Evolutionary conservation across 2,113 vertebrate species (phyloP), one percentile per base, ranked within the genome.

Genomic region (Dromaius novaehollandiae): DNA sequence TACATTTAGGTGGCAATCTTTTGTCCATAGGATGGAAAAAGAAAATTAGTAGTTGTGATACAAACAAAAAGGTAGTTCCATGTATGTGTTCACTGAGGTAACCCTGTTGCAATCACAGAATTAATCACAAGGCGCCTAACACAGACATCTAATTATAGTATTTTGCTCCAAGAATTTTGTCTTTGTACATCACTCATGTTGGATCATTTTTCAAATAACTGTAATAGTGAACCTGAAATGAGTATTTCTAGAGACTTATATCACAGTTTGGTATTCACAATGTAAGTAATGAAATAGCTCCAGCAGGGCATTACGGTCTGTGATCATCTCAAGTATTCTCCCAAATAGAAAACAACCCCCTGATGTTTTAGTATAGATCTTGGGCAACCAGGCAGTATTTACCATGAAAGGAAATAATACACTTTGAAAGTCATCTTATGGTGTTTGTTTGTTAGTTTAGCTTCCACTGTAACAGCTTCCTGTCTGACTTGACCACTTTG

Each of bases 401-500:
- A 81, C 60, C 26, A 18, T 18, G 17, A 91, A 80, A 93, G 53
- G 26, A 16, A 77, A 58, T 66, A 88, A 46, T 46, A 74, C 44
- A 38, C 42, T 92, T 40, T 58, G 65, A 71, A 93, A 95, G 25
- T 58, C 46, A 25, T 86, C 91, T 56, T 75, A 79, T 95, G n/a
- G n/a, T n/a, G n/a, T n/a, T n/a, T 78, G 21, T 69, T 85, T 88
- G 40, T 96, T 93, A 83, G 58, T 44, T 74, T 64, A 88, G 13
- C 63, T 95, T 95, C 71, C 64, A 86, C 21, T 66, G 32, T 55
- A 93, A 71, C 19, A 36, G 38, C 42, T 75, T 71, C 55, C 50
- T 93, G 32, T 61, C 87, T 94, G 74, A 90, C 90, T 71, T 44
- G 68, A 51, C 51, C 82, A 65, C 71, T 94, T 93, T 79, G 93